Base-by-base conservation (phyloP, 2,888 invertebrate species). In the Protonemura montana region DNA sequence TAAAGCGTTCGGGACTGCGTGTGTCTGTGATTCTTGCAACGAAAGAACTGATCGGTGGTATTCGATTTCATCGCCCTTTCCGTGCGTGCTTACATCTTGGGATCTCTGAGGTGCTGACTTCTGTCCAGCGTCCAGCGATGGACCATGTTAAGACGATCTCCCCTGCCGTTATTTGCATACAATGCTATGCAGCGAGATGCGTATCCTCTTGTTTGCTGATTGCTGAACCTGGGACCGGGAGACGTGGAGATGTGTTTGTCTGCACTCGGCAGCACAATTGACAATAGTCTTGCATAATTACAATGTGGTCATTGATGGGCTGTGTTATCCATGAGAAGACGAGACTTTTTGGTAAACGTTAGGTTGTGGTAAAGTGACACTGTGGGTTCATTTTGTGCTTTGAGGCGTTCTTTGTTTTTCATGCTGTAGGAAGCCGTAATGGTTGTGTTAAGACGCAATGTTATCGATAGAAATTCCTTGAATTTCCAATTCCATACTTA, bases 141-240 rank as follows among this genome's bases (percentile, higher is more conserved):
- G 59, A 59, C 59, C 59, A 59, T 59, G 59, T 59, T 59, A 59
- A 2, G 59, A 2, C 7, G 27, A 35, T 35, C 35, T 35, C 35
- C 5, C n/a, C 29, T n/a, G 30, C 29, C 16, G 16, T 25, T 35
- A 85, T 85, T 85, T 28, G 85, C 85, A 85, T 85, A 85, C 85
- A 85, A 85, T 85, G 77, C 76, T 30, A 25, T 28, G 83, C 83
- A 29, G 30, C 81, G n/a, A 30, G 81, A 10, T 25, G 3, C 26
- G 10, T 80, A 7, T 7, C 81, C 16, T 28, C 81, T 28, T 28
- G 28, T 80, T 29, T 16, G 81, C 16, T 80, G 81, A 30, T 28
- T 25, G 78, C 78, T 25, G 78, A 21, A 59, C 16, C 21, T 21
- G 16, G 16, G 7, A 10, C 13, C 28, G 16, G 30, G 83, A 41